Evolutionary conservation across 2,113 vertebrate genomes (phyloP).

Genomic region (Eptatretus burgeri): DNA sequence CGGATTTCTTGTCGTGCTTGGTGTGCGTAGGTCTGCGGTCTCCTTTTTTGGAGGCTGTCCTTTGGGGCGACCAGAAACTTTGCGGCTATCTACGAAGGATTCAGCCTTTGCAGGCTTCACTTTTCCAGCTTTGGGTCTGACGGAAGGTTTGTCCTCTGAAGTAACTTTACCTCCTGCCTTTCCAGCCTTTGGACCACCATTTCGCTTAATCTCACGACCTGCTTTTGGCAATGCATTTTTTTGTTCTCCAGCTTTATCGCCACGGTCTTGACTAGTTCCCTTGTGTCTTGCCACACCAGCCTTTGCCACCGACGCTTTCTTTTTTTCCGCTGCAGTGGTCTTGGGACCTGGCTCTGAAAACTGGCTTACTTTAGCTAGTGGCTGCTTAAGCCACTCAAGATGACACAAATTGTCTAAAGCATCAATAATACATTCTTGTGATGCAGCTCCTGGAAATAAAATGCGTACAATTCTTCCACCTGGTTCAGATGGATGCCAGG

Average conservation of each 20-base stretch:
- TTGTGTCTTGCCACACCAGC: conserved; percentile 23
- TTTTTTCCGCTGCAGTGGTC: background rate
- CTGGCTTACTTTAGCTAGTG: conserved; percentile 17
- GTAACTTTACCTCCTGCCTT: conserved; percentile 12
- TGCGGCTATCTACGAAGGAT: conserved; percentile 11
- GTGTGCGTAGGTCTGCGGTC: background rate
- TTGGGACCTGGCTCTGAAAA: conserved; percentile 27
- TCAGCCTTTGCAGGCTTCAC: conserved; percentile 18
- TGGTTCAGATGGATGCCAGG: conserved; percentile 47
- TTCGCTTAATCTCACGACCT: conserved; percentile 14
- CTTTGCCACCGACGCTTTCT: conserved; percentile 22
- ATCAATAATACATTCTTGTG: conserved; percentile 45
- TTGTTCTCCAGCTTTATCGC: conserved; percentile 17
- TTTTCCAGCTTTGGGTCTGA: conserved; percentile 18
- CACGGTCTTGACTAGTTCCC: conserved; percentile 11
- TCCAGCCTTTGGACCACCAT: conserved; percentile 15
- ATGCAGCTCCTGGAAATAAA: conserved; percentile 54
- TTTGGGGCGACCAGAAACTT: background rate
- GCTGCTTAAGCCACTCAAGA: conserved; percentile 39
- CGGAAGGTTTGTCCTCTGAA: background rate
- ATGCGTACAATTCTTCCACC: conserved; percentile 48
- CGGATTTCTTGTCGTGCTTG: conserved; percentile 15
- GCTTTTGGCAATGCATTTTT: conserved; percentile 23
- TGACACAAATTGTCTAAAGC: conserved; percentile 51
- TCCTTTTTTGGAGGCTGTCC: background rate